Base-by-base conservation (phyloP, 2,113 vertebrate species). In the Scomber colias region DNA sequence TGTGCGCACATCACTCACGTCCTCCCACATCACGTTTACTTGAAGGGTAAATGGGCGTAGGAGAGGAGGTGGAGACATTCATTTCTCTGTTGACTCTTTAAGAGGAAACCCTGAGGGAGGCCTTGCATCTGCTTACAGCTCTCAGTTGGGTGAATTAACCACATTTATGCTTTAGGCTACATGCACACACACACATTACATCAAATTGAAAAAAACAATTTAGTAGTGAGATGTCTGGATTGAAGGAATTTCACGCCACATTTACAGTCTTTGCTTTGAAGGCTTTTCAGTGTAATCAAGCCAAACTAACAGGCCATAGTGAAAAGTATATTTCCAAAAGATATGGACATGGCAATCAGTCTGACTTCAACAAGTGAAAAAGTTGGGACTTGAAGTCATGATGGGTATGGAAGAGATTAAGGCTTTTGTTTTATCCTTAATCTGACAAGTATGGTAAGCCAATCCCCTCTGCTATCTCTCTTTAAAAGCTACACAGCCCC, bases 21-120 rank as follows among this genome's bases (percentile, higher is more conserved):
- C 24, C 81, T 1, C 59, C n/a, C 44, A 75, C 61, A 74, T 54
- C 80, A 74, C 15, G 62, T 86, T 66, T 81, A 76, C 67, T 79
- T 72, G 59, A 78, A 70, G 83, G 81, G 71, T 62, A 79, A 59
- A 74, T 51, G 57, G 16, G 54, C 69, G 65, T 62, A 60, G 72
- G 60, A 82, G 70, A 35, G 61, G 77, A 84, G 71, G 77, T 67
- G 61, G 84, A 77, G 64, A 60, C 30, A 57, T 91, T 82, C 88
- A 93, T 92, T 90, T 81, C 60, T 90, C 67, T 75, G 84, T 87
- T 45, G 44, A 77, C 75, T 89, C 74, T 77, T 72, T 75, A 51
- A 90, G 77, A 84, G 81, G 81, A 87, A 87, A 75, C 75, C 90
- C 87, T 51, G 69, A 70, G 87, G 90, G 81, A 84, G 75, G 57